Conservation (phyloP, 2,888 invertebrate species). For the Philhelius pedissequus region DNA sequence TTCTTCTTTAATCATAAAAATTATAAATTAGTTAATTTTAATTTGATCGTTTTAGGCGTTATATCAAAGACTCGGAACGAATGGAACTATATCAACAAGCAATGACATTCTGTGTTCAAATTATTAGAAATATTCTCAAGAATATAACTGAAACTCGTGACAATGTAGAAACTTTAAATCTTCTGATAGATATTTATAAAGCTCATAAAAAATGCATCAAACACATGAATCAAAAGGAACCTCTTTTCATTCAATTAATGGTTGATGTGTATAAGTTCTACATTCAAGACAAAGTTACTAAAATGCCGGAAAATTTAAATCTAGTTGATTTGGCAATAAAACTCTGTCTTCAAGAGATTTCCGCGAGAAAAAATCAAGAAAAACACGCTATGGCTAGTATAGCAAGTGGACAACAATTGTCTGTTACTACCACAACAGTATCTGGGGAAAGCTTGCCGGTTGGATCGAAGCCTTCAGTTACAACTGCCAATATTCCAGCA, state of each 20-base stretch:
- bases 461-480: background rate
- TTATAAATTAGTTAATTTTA: background rate
- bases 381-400: slow-evolving; percentile 69
- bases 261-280: slow-evolving; percentile 86
- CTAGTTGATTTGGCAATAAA: slow-evolving; percentile 85
- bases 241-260: slow-evolving; percentile 83
- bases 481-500: background rate
- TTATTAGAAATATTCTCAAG: slow-evolving; percentile 83
- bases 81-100: slow-evolving; percentile 90
- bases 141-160: slow-evolving; percentile 80
- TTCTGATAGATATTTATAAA: slow-evolving; percentile 83
- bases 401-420: background rate
- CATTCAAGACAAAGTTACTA: slow-evolving; percentile 81
- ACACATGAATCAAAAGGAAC: slow-evolving; percentile 80
- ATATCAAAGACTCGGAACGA: slow-evolving; percentile 91
- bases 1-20: background rate
- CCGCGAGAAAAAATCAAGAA: slow-evolving; percentile 81
- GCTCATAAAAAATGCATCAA: slow-evolving; percentile 86
- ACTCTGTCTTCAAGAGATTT: slow-evolving; percentile 84
- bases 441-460: background rate
- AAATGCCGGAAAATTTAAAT: slow-evolving; percentile 82
- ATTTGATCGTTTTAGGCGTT: slow-evolving; percentile 82
- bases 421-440: background rate
- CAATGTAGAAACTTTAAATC: slow-evolving; percentile 80
- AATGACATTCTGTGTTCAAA: slow-evolving; percentile 85